Base-by-base conservation (phyloP, 2,888 invertebrate species). In the Dendrolimus pini region DNA sequence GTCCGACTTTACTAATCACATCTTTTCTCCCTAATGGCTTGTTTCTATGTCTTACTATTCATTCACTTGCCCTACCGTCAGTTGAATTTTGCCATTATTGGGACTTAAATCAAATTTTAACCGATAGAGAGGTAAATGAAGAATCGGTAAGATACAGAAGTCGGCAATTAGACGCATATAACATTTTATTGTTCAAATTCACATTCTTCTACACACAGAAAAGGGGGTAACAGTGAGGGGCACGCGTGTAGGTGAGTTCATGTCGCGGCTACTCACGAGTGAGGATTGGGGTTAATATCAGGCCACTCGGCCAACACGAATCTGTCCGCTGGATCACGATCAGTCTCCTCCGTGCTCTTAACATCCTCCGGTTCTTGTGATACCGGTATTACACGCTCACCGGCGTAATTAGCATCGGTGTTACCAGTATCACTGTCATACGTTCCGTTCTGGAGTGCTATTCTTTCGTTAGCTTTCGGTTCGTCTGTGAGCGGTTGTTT, bases 221-320 rank as follows among this genome's bases (percentile, higher is more conserved):
- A 59, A 54, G 52, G 62, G 62, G 63, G 62, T 62, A 53, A 55
- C 41, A 60, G 61, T 61, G 70, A 70, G 30, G 74, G 69, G 62
- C 77, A 80, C 80, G 80, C 80, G 80, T 77, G 78, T 71, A 72
- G 70, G 72, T 73, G 75, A 74, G 80, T 73, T 70, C 68, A 68
- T 62, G 60, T 57, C 72, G 74, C 73, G 72, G 69, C 73, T 90
- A 91, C 91, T 91, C 91, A 91, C 91, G 91, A 89, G 80, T 89
- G 89, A 63, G 87, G 88, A 64, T 90, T 85, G 70, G 86, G 88
- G 77, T 83, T 89, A 67, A 75, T 73, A 66, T 90, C 89, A 53
- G 87, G 85, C 61, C 71, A 77, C 68, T 77, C 70, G 41, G 88
- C 90, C 64, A 61, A 68, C 60, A 87, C 83, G 68, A 83, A 80